Evolutionary conservation across 2,113 vertebrate genomes (phyloP).

Genomic region (Amphiprion ocellaris): DNA sequence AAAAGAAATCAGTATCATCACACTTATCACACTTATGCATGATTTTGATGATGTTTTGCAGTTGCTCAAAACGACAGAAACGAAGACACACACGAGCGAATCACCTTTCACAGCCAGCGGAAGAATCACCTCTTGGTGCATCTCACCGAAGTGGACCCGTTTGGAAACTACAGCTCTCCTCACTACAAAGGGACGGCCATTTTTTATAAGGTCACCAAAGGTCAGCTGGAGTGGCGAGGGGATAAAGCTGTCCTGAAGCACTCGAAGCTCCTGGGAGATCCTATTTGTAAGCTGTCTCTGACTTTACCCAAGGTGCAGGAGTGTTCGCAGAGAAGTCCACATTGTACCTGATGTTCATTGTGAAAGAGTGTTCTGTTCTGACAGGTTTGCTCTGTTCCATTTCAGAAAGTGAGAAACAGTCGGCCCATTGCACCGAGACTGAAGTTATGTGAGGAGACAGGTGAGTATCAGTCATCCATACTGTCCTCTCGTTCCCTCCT

Average conservation of each 20-base stretch:
- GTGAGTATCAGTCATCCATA: constrained; percentile 71
- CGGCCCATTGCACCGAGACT: constrained; percentile 72
- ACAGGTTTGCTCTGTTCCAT: constrained; percentile 1
- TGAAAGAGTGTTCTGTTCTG: background rate
- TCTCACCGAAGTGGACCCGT: constrained; percentile 89
- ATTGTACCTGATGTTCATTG: background rate
- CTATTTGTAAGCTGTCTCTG: constrained; percentile 87
- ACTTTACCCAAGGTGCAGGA: constrained; percentile 88
- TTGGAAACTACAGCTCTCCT: constrained; percentile 90
- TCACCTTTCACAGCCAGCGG: constrained; percentile 90
- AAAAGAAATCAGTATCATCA: background rate
- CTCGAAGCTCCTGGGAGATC: constrained; percentile 72
- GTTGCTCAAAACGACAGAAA: background rate
- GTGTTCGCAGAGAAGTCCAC: background rate
- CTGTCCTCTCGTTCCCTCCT: background rate
- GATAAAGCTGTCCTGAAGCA: constrained; percentile 54
- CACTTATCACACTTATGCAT: background rate
- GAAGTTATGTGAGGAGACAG: constrained; percentile 77
- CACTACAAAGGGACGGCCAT: constrained; percentile 89
- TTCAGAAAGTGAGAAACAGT: constrained; percentile 82
- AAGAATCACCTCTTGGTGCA: constrained; percentile 82
- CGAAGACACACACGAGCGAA: constrained; percentile 36
- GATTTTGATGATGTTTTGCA: background rate
- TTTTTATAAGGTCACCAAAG: constrained; percentile 86
- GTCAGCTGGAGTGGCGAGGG: constrained; percentile 73